Conservation (phyloP, 2,113 vertebrate species). For the Phyllopteryx taeniolatus region DNA sequence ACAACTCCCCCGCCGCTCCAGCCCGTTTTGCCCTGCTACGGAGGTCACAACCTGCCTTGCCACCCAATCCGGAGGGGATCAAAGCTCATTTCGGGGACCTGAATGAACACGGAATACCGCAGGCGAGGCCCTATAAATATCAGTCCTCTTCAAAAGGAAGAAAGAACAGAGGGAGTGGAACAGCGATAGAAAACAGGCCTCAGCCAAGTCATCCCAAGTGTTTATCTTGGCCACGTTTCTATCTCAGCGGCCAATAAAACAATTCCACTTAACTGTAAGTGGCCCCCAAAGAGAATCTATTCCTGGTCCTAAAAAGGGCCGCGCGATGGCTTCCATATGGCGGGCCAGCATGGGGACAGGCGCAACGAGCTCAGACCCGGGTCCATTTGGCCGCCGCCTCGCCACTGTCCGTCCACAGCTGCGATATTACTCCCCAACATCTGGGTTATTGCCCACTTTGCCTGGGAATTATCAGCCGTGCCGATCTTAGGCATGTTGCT, state of each 20-base stretch:
- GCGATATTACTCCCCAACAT: constrained; percentile 93
- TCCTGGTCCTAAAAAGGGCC: constrained; percentile 90
- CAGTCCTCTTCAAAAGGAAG: constrained; percentile 69
- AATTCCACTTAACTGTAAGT: constrained; percentile 96
- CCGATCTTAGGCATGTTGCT: constrained; percentile 90
- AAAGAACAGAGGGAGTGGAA: constrained; percentile 66
- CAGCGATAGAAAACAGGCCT: constrained; percentile 69
- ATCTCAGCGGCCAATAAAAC: constrained; percentile 97
- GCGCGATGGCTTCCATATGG: constrained; percentile 99
- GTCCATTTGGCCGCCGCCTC: constrained; percentile 87
- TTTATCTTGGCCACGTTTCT: constrained; percentile 99
- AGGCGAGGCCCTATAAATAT: constrained; percentile 90
- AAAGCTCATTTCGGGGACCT: constrained; percentile 86
- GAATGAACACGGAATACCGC: constrained; percentile 87
- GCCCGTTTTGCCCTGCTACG: constrained; percentile 53
- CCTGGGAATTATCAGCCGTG: constrained; percentile 96
- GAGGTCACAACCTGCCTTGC: constrained; percentile 71
- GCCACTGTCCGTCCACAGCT: constrained; percentile 89
- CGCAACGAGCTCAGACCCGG: constrained; percentile 81
- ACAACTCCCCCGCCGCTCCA: constrained; percentile 57
- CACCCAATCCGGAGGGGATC: constrained; percentile 83
- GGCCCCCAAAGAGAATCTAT: constrained; percentile 96
- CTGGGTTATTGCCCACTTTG: constrained; percentile 98
- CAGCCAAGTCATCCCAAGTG: constrained; percentile 84
- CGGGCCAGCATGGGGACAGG: constrained; percentile 92